Evolutionary conservation across 2,797 vertebrate genomes (phyloP).

Genomic region (Dicrostonyx torquatus): DNA sequence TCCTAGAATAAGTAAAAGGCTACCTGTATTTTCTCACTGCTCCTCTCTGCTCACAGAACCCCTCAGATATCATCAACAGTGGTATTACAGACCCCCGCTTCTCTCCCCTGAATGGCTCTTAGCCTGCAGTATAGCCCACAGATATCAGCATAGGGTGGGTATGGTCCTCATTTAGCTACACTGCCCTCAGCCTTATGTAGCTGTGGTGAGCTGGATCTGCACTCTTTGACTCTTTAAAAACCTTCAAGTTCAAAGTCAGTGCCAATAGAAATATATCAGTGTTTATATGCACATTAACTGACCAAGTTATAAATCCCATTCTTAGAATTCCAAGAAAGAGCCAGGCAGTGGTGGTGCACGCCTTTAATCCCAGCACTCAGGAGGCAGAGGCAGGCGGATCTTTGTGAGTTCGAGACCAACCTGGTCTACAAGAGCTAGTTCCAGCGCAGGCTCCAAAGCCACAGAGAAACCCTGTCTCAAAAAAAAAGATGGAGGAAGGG

Average conservation of each 20-base stretch:
- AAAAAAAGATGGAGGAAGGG: too few species aligned
- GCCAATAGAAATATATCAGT: neutral
- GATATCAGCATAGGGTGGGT: neutral
- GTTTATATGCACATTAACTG: neutral
- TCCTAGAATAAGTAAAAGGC: neutral
- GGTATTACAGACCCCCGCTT: neutral
- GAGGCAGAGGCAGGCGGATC: too few species aligned
- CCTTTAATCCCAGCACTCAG: too few species aligned
- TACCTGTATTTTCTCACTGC: neutral
- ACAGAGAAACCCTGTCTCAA: too few species aligned
- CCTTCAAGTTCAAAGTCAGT: neutral
- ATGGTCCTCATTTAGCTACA: neutral
- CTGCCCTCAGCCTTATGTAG: neutral
- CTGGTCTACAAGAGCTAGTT: too few species aligned
- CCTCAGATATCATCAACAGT: neutral
- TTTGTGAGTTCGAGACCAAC: too few species aligned
- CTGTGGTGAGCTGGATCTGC: neutral
- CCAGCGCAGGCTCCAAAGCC: too few species aligned
- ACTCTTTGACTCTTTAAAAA: neutral
- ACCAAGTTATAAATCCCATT: neutral
- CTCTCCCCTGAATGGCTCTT: neutral
- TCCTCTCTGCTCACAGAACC: neutral
- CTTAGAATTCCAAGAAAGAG: neutral
- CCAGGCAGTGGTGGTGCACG: too few species aligned
- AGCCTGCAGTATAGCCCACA: neutral